Conservation (phyloP, 2,113 vertebrate species). For the Solenodon paradoxus region DNA sequence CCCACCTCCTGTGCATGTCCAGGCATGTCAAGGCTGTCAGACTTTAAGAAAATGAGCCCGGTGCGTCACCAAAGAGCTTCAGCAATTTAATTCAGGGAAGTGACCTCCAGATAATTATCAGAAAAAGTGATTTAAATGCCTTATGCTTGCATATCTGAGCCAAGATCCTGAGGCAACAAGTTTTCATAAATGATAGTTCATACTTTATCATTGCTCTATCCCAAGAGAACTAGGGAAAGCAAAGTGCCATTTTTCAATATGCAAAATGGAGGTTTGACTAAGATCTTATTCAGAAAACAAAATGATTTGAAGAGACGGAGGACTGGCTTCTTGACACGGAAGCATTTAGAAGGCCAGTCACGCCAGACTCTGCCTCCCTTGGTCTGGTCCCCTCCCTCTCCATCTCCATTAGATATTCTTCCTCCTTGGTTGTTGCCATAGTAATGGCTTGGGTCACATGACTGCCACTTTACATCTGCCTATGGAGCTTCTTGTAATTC, state of each 20-base stretch:
- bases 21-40: too few species aligned
- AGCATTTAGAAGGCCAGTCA: background rate
- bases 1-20: background rate
- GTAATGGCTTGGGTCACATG: background rate
- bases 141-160: background rate
- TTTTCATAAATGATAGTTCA: constrained; percentile 13
- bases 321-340: background rate
- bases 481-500: constrained; percentile 49
- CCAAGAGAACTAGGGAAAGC: background rate
- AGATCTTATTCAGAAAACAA: background rate
- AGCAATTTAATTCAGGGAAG: background rate
- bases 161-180: background rate
- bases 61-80: too few species aligned
- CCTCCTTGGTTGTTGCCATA: background rate
- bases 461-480: constrained; percentile 55
- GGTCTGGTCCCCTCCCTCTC: background rate
- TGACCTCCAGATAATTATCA: background rate
- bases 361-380: background rate
- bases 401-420: constrained; percentile 25
- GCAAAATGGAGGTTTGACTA: background rate
- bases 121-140: background rate
- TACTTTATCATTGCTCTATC: background rate
- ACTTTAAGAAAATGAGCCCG: too few species aligned
- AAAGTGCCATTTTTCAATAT: background rate
- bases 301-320: background rate